These are phyloP conservation scores for Myotis findleyi DNA, from an alignment of 2,797 vertebrate genomes.

Conservation along the genomic window DNA sequence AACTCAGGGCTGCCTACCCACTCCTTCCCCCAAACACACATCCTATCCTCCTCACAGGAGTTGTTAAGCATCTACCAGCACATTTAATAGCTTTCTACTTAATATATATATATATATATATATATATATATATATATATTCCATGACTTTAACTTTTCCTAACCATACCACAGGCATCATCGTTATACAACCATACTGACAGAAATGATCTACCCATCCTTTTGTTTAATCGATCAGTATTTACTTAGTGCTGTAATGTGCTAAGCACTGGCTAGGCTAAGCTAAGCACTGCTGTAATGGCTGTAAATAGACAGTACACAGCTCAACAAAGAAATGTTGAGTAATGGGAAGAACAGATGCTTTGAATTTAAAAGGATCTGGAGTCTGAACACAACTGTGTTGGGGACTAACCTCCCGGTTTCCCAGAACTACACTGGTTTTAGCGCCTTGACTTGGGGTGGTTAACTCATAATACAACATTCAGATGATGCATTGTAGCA, in stretches of 20 bases:
- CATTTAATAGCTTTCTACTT: slow-evolving; percentile 12
- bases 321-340: background rate
- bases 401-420: background rate
- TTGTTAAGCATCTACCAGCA: background rate
- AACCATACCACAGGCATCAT: background rate
- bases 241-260: background rate
- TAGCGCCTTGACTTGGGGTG: background rate
- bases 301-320: background rate
- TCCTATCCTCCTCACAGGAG: background rate
- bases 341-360: background rate
- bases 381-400: background rate
- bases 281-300: background rate
- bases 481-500: background rate
- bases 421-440: background rate
- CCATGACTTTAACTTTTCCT: background rate
- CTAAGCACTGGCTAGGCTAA: background rate
- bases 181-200: background rate
- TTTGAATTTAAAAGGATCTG: background rate
- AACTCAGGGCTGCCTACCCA: background rate
- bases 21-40: background rate
- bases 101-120: background rate
- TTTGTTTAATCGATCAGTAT: background rate
- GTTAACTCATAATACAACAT: background rate
- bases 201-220: background rate
- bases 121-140: no score